Percentiles rank a stretch among this genome's conserved stretches.
Evolutionary conservation across 2,113 vertebrate species (phyloP).

Genomic region (Pseudorhombus dupliciocellatus): DNA sequence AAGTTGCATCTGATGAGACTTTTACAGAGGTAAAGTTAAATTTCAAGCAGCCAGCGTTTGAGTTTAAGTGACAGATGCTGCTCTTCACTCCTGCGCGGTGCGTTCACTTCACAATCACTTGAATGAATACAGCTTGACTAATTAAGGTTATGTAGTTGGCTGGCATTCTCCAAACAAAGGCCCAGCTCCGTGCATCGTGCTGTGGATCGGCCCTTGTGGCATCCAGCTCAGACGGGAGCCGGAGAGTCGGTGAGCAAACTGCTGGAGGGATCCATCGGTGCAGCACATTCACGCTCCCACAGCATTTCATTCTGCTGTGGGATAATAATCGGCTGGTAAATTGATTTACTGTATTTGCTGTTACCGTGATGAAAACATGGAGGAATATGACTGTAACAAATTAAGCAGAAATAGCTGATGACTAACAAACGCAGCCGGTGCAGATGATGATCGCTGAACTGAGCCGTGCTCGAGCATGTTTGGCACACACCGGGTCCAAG

Average conservation of each 20-base stretch:
- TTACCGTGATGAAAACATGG: slow-evolving; percentile 39
- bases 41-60: slow-evolving; percentile 50
- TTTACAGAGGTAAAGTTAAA: slow-evolving; percentile 10
- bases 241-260: slow-evolving; percentile 45
- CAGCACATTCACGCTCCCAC: slow-evolving; percentile 47
- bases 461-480: slow-evolving; percentile 54
- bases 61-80: slow-evolving; percentile 75
- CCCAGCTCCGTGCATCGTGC: slow-evolving; percentile 53
- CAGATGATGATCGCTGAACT: slow-evolving; percentile 51
- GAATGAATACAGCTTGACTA: slow-evolving; percentile 77
- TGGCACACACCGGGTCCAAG: slow-evolving; percentile 69
- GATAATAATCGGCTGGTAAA: slow-evolving; percentile 43
- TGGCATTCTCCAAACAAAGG: slow-evolving; percentile 72
- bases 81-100: slow-evolving; percentile 66
- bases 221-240: slow-evolving; percentile 32
- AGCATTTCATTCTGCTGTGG: slow-evolving; percentile 34
- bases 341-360: slow-evolving; percentile 37
- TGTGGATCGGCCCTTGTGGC: slow-evolving; percentile 47
- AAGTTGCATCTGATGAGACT: neutral
- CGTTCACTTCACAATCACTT: slow-evolving; percentile 75
- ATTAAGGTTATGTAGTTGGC: slow-evolving; percentile 77
- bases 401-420: slow-evolving; percentile 54
- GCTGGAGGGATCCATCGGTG: slow-evolving; percentile 45
- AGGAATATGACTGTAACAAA: slow-evolving; percentile 55
- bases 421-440: slow-evolving; percentile 55